Base-by-base conservation (phyloP, 2,888 invertebrate genomes). In the Bembecia ichneumoniformis region DNA sequence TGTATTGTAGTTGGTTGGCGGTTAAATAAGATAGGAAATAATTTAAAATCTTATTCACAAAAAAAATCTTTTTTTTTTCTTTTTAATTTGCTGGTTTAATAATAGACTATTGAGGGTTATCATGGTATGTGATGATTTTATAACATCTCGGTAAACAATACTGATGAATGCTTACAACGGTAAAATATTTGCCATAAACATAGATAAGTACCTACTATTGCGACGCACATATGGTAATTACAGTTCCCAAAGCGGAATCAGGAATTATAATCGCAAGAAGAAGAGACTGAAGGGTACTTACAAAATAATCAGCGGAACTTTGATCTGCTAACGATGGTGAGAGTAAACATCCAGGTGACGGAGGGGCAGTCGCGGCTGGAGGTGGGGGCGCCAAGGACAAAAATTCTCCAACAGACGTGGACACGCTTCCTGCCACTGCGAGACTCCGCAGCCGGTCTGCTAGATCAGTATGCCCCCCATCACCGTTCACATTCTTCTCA, bases 341-440 rank as follows among this genome's bases (percentile, higher is more conserved):
- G 34, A 84, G 69, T 51, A 87, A 69, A 62, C 78, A 86, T 55
- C 79, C 83, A 56, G 72, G 90, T 56, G 77, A 90, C 58, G 71
- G 89, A 34, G 81, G 90, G 56, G 68, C 90, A 49, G 67, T 87
- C 57, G 87, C 87, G 36, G 87, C 83, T 1, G 84, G 74, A 9
- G 82, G 84, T 46, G 86, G 86, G 35, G 86, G 84, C 49, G 84
- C 84, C 60, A 86, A 64, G 47, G 86, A 78, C 53, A 82, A 78
- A 74, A 66, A 79, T 75, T 67, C 89, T 62, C 73, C 80, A 1
- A 80, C 77, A 5, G 86, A 89, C 20, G 71, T 78, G 2, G 71
- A 88, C 83, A 80, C 82, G 74, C 61, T 86, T 69, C 74, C 84
- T 55, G 70, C 86, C 55, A 79, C 86, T 57, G 78, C 89, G 72